Evolutionary conservation across 1,140 invertebrate species (phyloP).

Genomic region (Nasonia giraulti): DNA sequence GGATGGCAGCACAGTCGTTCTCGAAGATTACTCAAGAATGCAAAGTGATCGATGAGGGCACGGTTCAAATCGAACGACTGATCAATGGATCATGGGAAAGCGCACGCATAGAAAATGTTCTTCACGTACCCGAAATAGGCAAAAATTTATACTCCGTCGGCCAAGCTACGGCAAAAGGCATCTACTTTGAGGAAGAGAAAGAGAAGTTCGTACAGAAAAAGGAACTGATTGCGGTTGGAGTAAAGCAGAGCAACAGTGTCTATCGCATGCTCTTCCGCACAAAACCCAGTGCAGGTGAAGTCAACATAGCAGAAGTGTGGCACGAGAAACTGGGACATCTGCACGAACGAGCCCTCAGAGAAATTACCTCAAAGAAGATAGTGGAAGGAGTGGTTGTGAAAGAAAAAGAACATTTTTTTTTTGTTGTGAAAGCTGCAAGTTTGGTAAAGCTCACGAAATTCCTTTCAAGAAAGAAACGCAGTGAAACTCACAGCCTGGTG

Average conservation of each 20-base stretch:
- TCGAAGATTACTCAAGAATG: conserved; percentile 1
- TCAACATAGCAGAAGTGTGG: neutral
- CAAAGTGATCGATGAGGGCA: neutral
- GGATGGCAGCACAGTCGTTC: neutral
- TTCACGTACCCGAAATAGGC: neutral
- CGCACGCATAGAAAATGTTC: neutral
- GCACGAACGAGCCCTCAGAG: neutral
- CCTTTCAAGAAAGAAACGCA: neutral
- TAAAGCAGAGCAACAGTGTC: neutral
- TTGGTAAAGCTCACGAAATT: neutral
- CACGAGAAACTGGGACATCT: neutral
- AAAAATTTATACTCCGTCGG: neutral
- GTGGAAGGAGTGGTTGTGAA: neutral
- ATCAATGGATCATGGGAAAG: neutral
- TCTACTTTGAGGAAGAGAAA: neutral
- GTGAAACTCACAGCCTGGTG: neutral
- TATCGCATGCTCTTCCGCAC: neutral
- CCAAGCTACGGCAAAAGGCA: neutral
- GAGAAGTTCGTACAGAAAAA: neutral
- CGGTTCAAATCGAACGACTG: neutral
- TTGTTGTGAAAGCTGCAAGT: conserved; percentile 16
- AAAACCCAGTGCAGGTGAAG: neutral
- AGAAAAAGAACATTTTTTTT: no score
- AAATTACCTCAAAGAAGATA: neutral
- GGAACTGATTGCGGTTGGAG: neutral